Conservation (phyloP, 2,888 invertebrate species). For the Apodemia zela region DNA sequence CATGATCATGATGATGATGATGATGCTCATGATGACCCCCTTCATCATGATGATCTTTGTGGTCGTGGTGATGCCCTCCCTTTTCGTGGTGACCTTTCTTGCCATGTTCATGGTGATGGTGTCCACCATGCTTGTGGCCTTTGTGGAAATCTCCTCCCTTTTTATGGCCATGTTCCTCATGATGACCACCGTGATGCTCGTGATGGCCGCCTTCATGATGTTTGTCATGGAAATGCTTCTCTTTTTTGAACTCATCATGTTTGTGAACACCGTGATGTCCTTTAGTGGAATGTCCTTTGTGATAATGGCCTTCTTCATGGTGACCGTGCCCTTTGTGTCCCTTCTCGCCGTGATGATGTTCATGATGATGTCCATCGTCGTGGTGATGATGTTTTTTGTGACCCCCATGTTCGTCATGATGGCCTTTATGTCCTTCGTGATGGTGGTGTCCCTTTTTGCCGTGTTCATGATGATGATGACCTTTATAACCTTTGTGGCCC, state of each 20-base stretch:
- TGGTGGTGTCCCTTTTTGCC: slow-evolving; percentile 88
- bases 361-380: slow-evolving; percentile 83
- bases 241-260: slow-evolving; percentile 91
- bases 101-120: slow-evolving; percentile 89
- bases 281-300: slow-evolving; percentile 92
- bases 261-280: slow-evolving; percentile 93
- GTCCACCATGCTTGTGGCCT: slow-evolving; percentile 88
- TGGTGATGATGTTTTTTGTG: slow-evolving; percentile 84
- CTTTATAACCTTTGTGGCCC: slow-evolving; percentile 87
- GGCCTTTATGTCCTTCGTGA: slow-evolving; percentile 83
- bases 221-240: slow-evolving; percentile 92
- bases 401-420: slow-evolving; percentile 82
- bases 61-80: slow-evolving; percentile 89
- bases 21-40: slow-evolving; percentile 89
- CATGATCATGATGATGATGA: slow-evolving; percentile 86
- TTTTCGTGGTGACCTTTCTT: slow-evolving; percentile 91
- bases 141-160: slow-evolving; percentile 90
- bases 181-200: slow-evolving; percentile 88
- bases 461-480: slow-evolving; percentile 83
- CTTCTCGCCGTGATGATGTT: slow-evolving; percentile 84
- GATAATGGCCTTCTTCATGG: slow-evolving; percentile 84
- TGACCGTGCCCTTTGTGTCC: slow-evolving; percentile 82
- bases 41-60: slow-evolving; percentile 89
- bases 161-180: slow-evolving; percentile 89
- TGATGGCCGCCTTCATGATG: slow-evolving; percentile 90